Base-by-base conservation (phyloP, 2,113 vertebrate genomes). In the Mormoops blainvillei region DNA sequence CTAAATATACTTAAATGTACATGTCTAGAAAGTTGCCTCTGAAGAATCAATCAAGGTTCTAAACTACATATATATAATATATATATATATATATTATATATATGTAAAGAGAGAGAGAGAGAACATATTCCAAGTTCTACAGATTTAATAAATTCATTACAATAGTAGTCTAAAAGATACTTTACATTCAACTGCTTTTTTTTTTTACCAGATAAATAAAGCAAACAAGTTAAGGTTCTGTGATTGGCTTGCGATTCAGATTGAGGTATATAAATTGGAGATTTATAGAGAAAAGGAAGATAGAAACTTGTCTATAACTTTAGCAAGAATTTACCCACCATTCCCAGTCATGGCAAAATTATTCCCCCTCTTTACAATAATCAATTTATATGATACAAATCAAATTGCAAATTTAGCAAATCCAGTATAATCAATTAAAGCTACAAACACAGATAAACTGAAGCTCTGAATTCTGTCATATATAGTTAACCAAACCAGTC, bases 331-430 rank as follows among this genome's bases (percentile, higher is more conserved):
- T 87, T 45, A 65, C 19, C 13, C 19, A 80, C 3, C 52, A 87
- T 82, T 9, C 14, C 10, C 20, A 85, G 22, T 52, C 5, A 45
- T 38, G 16, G 28, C 5, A 78, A 67, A 95, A 95, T 94, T 77
- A 74, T 28, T 2, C 5, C 68, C 10, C 54, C 81, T 76, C n/a
- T 81, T 94, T 88, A 92, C 2, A 96, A 85, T 82, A 94, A 95
- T 92, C 81, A 70, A 71, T 86, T 95, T 87, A 83, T 52, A 84
- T 87, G 89, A 74, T 58, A 7, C 76, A 90, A 95, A 89, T 80
- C 5, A 5, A 88, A 74, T 65, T 86, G 11, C 45, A 95, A 89
- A 74, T 86, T 95, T 91, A 95, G 31, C 36, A 94, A 78, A 26
- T 45, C 12, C 89, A 83, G 18, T 82, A 50, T n/a, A 81, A 85